phyloP scores from a whole-genome alignment of 1,140 invertebrate species.

The Micrasema minimum region DNA sequence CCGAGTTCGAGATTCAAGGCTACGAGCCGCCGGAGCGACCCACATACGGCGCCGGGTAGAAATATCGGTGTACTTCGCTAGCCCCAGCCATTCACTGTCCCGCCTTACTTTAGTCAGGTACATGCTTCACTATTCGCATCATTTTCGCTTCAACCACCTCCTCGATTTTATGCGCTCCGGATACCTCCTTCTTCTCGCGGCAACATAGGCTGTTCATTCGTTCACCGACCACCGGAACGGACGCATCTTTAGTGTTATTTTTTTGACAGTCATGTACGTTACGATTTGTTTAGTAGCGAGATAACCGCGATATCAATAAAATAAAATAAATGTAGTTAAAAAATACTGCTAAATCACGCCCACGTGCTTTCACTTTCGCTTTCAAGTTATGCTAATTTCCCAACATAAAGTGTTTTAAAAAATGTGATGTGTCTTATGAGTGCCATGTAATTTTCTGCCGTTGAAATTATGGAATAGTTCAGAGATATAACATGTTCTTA shows the following conservation, averaged over 20 bases:
- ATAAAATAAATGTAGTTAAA: background rate
- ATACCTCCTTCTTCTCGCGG: conserved; percentile 42
- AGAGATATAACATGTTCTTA: conserved; percentile 1
- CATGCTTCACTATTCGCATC: conserved; percentile 44
- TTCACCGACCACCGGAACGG: conserved; percentile 43
- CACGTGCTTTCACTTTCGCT: conserved; percentile 27
- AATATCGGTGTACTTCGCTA: conserved; percentile 49
- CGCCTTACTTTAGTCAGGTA: conserved; percentile 50
- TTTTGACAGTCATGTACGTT: conserved; percentile 40
- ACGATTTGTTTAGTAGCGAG: conserved; percentile 21
- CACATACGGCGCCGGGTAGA: conserved; percentile 46
- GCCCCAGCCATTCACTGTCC: conserved; percentile 51
- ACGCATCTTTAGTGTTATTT: conserved; percentile 50
- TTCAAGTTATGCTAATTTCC: conserved; percentile 21
- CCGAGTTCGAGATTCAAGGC: conserved; percentile 48
- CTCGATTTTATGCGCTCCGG: conserved; percentile 36
- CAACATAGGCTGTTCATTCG: conserved; percentile 41
- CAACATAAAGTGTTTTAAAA: conserved; percentile 5
- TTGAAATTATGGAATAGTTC: background rate
- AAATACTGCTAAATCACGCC: background rate
- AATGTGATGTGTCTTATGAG: conserved; percentile 8
- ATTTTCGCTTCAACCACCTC: conserved; percentile 49
- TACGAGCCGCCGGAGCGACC: conserved; percentile 42
- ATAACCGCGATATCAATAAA: background rate
- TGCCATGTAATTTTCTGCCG: background rate